Base-by-base conservation (phyloP, 2,797 vertebrate species). In the Anniella stebbinsi region DNA sequence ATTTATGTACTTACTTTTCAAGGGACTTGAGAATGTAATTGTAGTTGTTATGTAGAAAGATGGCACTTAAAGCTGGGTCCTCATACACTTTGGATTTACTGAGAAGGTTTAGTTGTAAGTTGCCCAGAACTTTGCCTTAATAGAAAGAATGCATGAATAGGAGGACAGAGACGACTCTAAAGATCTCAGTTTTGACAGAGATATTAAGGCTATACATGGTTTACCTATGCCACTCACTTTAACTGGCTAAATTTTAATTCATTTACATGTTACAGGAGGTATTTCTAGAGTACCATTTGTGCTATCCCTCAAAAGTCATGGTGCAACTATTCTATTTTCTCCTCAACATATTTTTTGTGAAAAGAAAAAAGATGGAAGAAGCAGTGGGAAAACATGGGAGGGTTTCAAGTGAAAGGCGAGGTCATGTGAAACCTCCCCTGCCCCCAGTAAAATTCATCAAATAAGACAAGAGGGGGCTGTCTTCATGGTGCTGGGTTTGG, bases 11-110 rank as follows among this genome's bases (percentile, higher is more conserved):
- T 95, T 94, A 99, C 99, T 99, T 99, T 94, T 99, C 98, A 97
- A 99, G 98, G 18, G 99, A 99, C 96, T 99, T 99, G 91, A 99
- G 98, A 96, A 98, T 99, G 97, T 99, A 99, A 97, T 99, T 99
- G 97, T 99, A 99, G 97, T 99, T 99, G 97, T 99, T 99, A 97
- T 99, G 99, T 75, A 99, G 97, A 94, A 99, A 99, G 90, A 99
- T 98, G 92, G 99, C 98, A 4, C 99, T 98, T 95, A 99, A 97
- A 18, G 99, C 99, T 0, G 97, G 97, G 80, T 99, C 99, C 96
- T 99, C 99, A 28, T 99, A 99, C 93, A 99, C 99, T 95, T 99
- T 99, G 93, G 99, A 99, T 95, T 99, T 99, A 91, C 98, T 99
- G 90, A 99, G 98, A 86, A 99, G 97, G 93, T 99, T 99, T 25